Percentiles rank a stretch among this genome's conserved stretches.
These are phyloP conservation scores for Dicrostonyx torquatus DNA, from an alignment of 2,797 vertebrate species.

Conservation along the genomic window DNA sequence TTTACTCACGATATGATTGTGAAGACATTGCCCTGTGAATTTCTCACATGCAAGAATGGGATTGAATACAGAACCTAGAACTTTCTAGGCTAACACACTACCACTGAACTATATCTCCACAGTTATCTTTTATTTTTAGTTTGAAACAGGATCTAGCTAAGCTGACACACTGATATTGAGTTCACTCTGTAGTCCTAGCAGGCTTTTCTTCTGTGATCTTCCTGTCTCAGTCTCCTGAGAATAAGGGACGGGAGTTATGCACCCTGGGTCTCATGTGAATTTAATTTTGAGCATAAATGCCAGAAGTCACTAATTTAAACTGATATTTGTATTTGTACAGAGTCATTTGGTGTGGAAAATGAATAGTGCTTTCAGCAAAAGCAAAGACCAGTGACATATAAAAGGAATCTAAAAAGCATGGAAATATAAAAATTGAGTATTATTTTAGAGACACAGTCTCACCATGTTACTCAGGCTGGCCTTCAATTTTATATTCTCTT, in stretches of 20 bases:
- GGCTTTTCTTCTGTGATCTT: neutral
- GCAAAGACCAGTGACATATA: neutral
- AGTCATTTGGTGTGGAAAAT: neutral
- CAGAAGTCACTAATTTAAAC: neutral
- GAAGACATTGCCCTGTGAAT: neutral
- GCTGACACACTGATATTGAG: neutral
- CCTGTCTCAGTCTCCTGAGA: neutral
- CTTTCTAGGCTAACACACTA: neutral
- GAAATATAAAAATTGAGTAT: neutral
- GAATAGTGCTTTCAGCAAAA: neutral
- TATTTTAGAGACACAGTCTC: neutral
- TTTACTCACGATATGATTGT: neutral
- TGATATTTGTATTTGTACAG: neutral
- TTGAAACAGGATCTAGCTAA: no score
- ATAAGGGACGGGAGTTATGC: neutral
- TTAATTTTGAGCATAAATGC: neutral
- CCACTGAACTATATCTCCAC: neutral
- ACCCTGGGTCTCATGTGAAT: neutral
- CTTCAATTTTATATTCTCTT: neutral
- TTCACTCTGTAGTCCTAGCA: neutral
- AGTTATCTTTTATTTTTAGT: neutral
- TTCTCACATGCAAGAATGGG: neutral
- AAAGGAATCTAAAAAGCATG: neutral
- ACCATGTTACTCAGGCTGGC: neutral
- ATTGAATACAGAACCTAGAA: neutral